These are phyloP conservation scores for Tautogolabrus adspersus DNA, from an alignment of 2,113 vertebrate genomes.

Conservation along the genomic window DNA sequence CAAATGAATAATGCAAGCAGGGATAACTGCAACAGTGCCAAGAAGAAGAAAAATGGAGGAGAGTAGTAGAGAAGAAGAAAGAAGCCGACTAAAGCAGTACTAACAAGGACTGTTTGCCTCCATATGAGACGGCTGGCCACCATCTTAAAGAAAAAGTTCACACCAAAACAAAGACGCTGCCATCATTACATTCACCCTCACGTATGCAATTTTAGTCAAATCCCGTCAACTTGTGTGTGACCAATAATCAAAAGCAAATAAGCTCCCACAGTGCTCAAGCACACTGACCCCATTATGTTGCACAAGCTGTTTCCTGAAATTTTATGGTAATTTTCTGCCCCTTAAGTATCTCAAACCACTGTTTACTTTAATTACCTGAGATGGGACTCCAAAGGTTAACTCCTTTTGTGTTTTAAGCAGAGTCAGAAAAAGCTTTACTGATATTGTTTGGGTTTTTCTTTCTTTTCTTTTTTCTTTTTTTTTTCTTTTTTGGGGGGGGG, in stretches of 20 bases:
- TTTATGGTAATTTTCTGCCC: constrained; percentile 50
- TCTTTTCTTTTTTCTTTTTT: no score
- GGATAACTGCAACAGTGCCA: constrained; percentile 9
- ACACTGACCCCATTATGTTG: constrained; percentile 48
- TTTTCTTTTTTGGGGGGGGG: no score
- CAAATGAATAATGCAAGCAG: constrained; percentile 27
- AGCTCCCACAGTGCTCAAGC: constrained; percentile 25
- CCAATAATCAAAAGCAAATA: constrained; percentile 50
- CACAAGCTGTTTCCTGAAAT: constrained; percentile 50
- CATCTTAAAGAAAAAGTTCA: constrained; percentile 9
- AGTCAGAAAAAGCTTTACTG: neutral
- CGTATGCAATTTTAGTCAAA: constrained; percentile 1
- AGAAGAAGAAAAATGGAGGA: neutral
- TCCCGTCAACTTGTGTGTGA: constrained; percentile 6
- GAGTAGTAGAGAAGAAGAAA: neutral
- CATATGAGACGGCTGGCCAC: neutral
- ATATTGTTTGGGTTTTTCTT: neutral
- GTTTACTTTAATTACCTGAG: constrained; percentile 52
- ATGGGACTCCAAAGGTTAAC: constrained; percentile 42
- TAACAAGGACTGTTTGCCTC: neutral
- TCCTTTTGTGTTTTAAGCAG: constrained; percentile 12
- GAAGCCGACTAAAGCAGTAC: neutral
- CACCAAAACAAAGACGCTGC: neutral
- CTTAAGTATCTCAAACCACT: constrained; percentile 28
- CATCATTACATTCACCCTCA: constrained; percentile 2